phyloP scores from a whole-genome alignment of 53 echinoderm and acorn worm genomes.

The Zoroaster sp. region DNA sequence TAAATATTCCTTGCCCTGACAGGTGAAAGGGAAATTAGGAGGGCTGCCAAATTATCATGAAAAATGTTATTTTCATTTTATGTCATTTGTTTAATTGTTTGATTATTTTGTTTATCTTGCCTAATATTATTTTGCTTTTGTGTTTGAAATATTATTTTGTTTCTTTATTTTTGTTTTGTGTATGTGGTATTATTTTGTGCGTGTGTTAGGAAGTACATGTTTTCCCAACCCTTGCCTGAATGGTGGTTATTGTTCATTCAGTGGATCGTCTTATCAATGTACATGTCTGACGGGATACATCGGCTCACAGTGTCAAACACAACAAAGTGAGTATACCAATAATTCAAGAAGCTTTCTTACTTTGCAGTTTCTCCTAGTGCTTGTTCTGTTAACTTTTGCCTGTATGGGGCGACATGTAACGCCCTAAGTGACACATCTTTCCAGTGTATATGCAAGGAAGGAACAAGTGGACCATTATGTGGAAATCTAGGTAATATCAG shows the following conservation, averaged over 20 bases:
- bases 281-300: neutral
- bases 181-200: neutral
- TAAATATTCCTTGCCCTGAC: too few species aligned
- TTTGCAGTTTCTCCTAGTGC: neutral
- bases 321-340: neutral
- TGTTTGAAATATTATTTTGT: too few species aligned
- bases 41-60: too few species aligned
- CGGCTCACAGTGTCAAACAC: constrained; percentile 7
- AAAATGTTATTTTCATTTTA: too few species aligned
- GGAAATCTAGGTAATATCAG: neutral
- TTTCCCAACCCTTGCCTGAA: constrained; percentile 17
- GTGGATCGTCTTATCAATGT: neutral
- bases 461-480: neutral
- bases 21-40: too few species aligned
- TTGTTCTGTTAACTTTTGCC: neutral
- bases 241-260: neutral
- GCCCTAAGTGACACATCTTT: neutral
- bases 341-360: neutral
- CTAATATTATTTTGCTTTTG: too few species aligned
- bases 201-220: neutral
- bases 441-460: neutral
- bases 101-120: neutral
- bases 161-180: neutral
- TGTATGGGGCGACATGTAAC: neutral
- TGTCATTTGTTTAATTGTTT: neutral